These are phyloP conservation scores for Apteryx owenii DNA, from an alignment of 2,113 vertebrate species.

Conservation along the genomic window DNA sequence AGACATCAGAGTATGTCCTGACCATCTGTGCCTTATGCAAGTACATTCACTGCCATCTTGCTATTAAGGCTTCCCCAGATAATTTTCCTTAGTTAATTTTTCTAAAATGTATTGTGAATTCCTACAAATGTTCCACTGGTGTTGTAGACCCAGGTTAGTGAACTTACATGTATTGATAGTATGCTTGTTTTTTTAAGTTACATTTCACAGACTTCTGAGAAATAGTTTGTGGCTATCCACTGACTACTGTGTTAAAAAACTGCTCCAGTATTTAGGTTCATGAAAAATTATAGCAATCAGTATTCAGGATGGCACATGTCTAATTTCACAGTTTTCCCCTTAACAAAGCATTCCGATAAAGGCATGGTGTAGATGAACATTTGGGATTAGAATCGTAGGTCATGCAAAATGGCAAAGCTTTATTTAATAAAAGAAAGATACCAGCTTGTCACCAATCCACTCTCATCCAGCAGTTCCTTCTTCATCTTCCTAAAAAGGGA, in stretches of 20 bases:
- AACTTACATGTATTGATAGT: too few species aligned
- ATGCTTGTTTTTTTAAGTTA: too few species aligned
- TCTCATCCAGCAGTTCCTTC: background rate
- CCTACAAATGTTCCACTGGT: too few species aligned
- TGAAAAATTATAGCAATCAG: background rate
- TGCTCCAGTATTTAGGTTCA: background rate
- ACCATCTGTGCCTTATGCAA: background rate
- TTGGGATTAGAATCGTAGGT: background rate
- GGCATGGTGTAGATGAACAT: background rate
- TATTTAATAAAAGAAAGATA: background rate
- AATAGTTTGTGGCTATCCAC: too few species aligned
- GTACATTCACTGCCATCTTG: background rate
- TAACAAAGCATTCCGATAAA: background rate
- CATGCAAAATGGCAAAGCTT: background rate
- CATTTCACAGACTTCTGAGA: too few species aligned
- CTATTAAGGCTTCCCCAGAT: background rate
- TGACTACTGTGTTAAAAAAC: background rate
- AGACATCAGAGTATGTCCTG: background rate
- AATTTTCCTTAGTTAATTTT: background rate
- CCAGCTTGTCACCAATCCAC: background rate
- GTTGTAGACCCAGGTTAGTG: too few species aligned
- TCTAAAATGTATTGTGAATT: too few species aligned
- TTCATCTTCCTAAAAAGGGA: background rate
- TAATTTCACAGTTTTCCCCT: background rate
- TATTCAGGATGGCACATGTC: background rate